These are phyloP conservation scores for Dendroctonus valens DNA, from an alignment of 1,140 invertebrate genomes.

Conservation along the genomic window DNA sequence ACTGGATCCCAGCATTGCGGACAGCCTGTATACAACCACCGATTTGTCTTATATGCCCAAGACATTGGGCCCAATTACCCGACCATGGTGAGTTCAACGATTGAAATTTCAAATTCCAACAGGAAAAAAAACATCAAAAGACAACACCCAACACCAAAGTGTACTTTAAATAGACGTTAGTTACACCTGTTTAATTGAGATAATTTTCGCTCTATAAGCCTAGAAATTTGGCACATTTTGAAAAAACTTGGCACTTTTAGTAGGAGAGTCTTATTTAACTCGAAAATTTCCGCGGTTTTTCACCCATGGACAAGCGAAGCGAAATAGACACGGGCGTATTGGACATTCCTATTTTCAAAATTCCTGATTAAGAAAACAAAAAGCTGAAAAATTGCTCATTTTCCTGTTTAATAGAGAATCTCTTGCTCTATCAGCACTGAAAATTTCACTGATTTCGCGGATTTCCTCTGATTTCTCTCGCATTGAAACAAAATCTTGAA, in stretches of 20 bases:
- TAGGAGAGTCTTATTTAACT: too few species aligned
- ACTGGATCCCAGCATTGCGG: slow-evolving; percentile 38
- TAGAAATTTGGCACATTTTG: not conserved
- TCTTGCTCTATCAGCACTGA: too few species aligned
- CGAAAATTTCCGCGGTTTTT: too few species aligned
- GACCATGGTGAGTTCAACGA: slow-evolving; percentile 42
- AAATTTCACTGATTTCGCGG: not conserved
- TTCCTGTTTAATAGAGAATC: too few species aligned
- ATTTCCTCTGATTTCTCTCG: too few species aligned
- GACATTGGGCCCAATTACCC: slow-evolving; percentile 43
- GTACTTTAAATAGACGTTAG: not conserved
- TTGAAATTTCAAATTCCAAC: not conserved
- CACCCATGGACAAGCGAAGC: too few species aligned
- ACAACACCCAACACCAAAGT: not conserved
- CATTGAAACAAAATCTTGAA: too few species aligned
- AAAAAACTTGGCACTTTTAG: too few species aligned
- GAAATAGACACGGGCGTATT: too few species aligned
- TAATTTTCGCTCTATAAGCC: not conserved
- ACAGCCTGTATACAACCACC: slow-evolving; percentile 36
- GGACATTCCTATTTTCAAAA: too few species aligned
- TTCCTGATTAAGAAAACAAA: too few species aligned
- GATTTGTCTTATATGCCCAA: slow-evolving; percentile 35
- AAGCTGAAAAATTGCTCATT: too few species aligned
- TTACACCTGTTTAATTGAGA: not conserved
- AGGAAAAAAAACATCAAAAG: slow-evolving; percentile 4